phyloP scores from a whole-genome alignment of 2,113 vertebrate genomes.

The Microcebus ravelobensis region DNA sequence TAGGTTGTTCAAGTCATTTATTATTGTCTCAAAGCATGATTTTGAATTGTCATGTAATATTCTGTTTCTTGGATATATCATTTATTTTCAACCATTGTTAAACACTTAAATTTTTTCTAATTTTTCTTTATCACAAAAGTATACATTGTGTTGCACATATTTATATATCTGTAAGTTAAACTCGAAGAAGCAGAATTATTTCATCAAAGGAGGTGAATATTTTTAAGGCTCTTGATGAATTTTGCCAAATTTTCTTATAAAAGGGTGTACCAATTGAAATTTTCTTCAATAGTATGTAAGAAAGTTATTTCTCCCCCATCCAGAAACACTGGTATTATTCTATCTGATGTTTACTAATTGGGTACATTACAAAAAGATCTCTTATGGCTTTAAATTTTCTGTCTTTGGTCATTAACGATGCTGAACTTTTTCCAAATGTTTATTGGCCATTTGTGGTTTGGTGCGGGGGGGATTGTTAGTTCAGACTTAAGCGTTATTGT shows the following conservation, averaged over 20 bases:
- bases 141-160: background rate
- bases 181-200: constrained; percentile 47
- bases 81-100: constrained; percentile 24
- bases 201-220: background rate
- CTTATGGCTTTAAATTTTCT: background rate
- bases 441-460: background rate
- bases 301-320: background rate
- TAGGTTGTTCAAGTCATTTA: background rate
- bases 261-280: background rate
- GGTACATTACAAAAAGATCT: background rate
- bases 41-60: background rate
- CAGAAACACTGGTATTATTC: background rate
- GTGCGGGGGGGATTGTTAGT: background rate
- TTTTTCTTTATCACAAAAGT: background rate
- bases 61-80: background rate
- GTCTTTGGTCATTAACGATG: background rate
- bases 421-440: background rate
- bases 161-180: background rate
- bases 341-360: background rate
- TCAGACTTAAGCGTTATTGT: background rate
- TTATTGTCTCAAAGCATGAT: background rate
- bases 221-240: background rate
- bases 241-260: constrained; percentile 5
- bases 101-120: background rate
- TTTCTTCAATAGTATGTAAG: background rate